Evolutionary conservation across 2,113 vertebrate species (phyloP).

Genomic region (Amphiprion percula): DNA sequence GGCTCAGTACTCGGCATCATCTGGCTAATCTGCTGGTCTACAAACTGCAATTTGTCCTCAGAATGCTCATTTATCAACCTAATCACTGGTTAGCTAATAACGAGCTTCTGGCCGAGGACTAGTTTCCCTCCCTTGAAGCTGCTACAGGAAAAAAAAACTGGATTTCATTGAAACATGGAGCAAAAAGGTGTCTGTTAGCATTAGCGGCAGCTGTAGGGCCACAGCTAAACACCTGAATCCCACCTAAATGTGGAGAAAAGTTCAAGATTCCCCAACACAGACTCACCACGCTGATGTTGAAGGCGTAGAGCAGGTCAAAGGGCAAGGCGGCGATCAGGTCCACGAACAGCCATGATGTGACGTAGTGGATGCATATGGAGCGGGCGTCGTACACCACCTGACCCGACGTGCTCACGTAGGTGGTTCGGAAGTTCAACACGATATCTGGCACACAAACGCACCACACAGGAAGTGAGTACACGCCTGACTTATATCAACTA

Average conservation of each 20-base stretch:
- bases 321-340: slow-evolving; percentile 88
- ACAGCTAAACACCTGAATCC: background rate
- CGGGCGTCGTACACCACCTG: slow-evolving; percentile 88
- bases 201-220: background rate
- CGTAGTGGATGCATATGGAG: slow-evolving; percentile 87
- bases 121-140: slow-evolving; percentile 16
- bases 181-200: background rate
- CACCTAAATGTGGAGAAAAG: too few relatives aligned
- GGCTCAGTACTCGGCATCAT: slow-evolving; percentile 25
- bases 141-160: too few relatives aligned
- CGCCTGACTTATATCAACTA: too few relatives aligned
- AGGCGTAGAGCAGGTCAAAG: slow-evolving; percentile 88
- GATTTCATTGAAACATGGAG: too few relatives aligned
- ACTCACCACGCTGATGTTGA: slow-evolving; percentile 89
- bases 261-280: too few relatives aligned
- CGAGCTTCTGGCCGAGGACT: slow-evolving; percentile 7
- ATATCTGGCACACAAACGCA: slow-evolving; percentile 77
- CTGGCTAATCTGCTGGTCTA: slow-evolving; percentile 27
- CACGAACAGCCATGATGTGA: slow-evolving; percentile 88
- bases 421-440: slow-evolving; percentile 87
- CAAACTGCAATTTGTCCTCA: slow-evolving; percentile 41
- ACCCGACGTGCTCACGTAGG: slow-evolving; percentile 87
- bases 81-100: slow-evolving; percentile 55
- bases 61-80: slow-evolving; percentile 40
- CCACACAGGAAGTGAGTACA: too few relatives aligned